Conservation (phyloP, 2,113 vertebrate species). For the Oostethus manadensis region DNA sequence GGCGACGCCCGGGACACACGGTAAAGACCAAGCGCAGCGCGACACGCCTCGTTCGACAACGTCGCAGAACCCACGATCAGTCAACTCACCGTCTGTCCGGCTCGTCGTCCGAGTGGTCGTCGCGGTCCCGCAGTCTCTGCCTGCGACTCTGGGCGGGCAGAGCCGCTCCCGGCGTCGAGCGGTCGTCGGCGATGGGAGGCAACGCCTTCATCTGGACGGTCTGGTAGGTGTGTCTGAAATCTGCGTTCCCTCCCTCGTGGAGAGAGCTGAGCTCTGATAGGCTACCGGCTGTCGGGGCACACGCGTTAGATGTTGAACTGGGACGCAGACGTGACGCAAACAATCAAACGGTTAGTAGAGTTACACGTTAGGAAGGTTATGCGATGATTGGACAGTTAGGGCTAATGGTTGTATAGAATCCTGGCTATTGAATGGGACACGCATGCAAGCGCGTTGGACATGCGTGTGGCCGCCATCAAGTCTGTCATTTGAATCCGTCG, state of each 20-base stretch:
- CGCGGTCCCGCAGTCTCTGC: conserved; percentile 60
- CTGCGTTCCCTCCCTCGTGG: conserved; percentile 81
- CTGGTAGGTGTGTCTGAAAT: conserved; percentile 84
- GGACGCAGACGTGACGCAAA: too few relatives aligned
- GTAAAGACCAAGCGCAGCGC: too few relatives aligned
- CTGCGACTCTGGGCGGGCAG: conserved; percentile 64
- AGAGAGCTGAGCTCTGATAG: conserved; percentile 94
- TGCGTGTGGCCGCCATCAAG: conserved; percentile 5
- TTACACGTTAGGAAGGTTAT: conserved; percentile 13
- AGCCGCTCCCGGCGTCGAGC: conserved; percentile 69
- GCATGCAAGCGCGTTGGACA: conserved; percentile 4
- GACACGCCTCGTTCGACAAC: too few relatives aligned
- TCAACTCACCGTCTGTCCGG: conserved; percentile 54
- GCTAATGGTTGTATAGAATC: background rate
- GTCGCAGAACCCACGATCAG: too few relatives aligned
- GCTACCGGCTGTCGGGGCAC: conserved; percentile 78
- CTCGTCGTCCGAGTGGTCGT: conserved; percentile 60
- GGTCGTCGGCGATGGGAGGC: conserved; percentile 76
- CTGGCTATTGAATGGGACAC: background rate
- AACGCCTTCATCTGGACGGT: conserved; percentile 83
- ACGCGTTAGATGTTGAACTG: conserved; percentile 7
- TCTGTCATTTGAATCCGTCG: background rate
- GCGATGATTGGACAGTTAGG: too few relatives aligned
- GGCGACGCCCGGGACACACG: conserved; percentile 8
- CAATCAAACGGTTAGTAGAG: background rate